These are phyloP conservation scores for Eulemur albifrons DNA, from an alignment of 2,797 vertebrate species.

Conservation along the genomic window DNA sequence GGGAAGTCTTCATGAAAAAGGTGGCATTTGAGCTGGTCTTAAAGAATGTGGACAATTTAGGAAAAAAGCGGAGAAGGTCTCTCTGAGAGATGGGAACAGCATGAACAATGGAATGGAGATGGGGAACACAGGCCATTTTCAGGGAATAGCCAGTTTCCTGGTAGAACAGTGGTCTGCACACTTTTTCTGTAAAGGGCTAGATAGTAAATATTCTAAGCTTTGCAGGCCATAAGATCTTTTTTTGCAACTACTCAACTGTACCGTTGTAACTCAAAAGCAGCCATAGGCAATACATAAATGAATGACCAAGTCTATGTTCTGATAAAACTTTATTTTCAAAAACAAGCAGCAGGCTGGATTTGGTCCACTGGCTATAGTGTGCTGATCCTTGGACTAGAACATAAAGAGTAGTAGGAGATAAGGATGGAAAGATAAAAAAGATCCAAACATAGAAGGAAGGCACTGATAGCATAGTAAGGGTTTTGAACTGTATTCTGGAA, in stretches of 20 bases:
- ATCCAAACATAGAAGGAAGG: neutral
- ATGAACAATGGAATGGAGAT: neutral
- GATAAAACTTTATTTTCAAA: conserved; percentile 38
- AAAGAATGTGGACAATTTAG: neutral
- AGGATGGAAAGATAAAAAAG: neutral
- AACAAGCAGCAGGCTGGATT: neutral
- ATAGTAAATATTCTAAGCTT: neutral
- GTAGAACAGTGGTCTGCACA: neutral
- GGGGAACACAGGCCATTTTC: neutral
- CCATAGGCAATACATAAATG: neutral
- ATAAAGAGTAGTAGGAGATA: neutral
- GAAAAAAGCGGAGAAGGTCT: neutral
- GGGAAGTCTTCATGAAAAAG: neutral
- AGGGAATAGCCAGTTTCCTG: neutral
- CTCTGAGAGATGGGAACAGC: neutral
- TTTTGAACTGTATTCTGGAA: neutral
- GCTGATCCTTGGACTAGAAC: neutral
- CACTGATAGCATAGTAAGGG: neutral
- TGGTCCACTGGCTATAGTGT: neutral
- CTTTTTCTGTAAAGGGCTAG: neutral
- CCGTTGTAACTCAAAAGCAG: neutral
- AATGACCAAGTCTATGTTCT: neutral
- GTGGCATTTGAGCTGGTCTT: neutral
- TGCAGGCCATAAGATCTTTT: neutral
- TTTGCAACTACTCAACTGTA: neutral